Percentiles rank a stretch among this genome's conserved stretches.
phyloP scores from a whole-genome alignment of 2,797 vertebrate species.

The Ptychobarbus kaznakovi region DNA sequence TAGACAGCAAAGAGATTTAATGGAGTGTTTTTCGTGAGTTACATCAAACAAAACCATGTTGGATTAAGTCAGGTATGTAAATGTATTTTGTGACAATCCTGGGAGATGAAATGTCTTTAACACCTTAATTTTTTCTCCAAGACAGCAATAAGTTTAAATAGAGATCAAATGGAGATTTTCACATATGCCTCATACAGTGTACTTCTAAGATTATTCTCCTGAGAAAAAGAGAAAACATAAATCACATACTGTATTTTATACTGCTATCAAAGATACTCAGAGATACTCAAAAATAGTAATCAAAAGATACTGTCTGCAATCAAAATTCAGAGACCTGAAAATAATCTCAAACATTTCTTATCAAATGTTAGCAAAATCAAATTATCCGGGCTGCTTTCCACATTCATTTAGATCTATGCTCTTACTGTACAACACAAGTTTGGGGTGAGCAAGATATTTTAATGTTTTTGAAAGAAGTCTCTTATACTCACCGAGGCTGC shows the following conservation, averaged over 20 bases:
- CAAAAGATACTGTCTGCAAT: not conserved
- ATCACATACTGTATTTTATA: not conserved
- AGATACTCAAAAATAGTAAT: not conserved
- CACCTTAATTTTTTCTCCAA: not conserved
- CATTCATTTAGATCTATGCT: not conserved
- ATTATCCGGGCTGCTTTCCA: not conserved
- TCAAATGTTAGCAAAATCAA: not conserved
- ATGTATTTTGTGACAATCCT: not conserved
- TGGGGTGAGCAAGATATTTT: not conserved
- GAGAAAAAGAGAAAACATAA: not conserved
- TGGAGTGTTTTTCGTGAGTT: not conserved
- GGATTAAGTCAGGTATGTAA: not conserved
- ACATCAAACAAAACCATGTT: not conserved
- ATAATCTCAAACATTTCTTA: not conserved
- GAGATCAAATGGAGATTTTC: not conserved
- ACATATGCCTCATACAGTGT: not conserved
- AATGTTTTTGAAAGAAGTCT: not conserved
- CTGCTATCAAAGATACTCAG: not conserved
- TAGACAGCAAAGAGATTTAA: not conserved
- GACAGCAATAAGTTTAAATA: not conserved
- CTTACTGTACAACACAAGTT: not conserved
- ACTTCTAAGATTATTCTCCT: not conserved
- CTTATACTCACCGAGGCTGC: not conserved
- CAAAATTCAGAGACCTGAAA: not conserved
- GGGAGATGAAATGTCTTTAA: not conserved